Evolutionary conservation across 2,888 invertebrate genomes (phyloP).

Genomic region (Andrena minutula): DNA sequence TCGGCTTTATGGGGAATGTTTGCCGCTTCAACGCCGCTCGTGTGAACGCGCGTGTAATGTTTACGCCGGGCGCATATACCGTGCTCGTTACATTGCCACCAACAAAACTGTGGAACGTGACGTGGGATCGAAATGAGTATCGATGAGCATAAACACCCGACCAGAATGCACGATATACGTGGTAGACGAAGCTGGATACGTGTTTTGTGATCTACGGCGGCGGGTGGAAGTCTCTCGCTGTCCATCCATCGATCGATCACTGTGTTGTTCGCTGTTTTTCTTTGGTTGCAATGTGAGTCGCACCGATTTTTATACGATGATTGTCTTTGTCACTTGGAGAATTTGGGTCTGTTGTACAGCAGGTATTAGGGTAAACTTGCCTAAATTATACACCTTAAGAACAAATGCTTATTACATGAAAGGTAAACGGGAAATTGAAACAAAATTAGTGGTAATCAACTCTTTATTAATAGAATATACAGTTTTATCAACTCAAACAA

Average conservation of each 20-base stretch:
- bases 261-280: neutral
- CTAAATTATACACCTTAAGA: no score
- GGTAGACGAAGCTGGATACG: conserved; percentile 36
- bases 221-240: conserved; percentile 15
- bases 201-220: neutral
- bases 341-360: no score
- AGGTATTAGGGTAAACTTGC: no score
- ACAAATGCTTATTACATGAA: no score
- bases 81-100: conserved; percentile 38
- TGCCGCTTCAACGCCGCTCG: conserved; percentile 33
- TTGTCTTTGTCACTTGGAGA: no score
- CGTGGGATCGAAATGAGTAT: conserved; percentile 52
- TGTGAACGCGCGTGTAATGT: conserved; percentile 59
- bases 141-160: conserved; percentile 37
- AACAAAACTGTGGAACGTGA: conserved; percentile 66
- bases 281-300: no score
- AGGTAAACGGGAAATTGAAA: no score
- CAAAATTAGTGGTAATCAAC: no score
- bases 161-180: conserved; percentile 16
- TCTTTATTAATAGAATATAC: no score
- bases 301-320: neutral
- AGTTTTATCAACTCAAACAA: no score
- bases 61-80: conserved; percentile 47
- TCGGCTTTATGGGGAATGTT: conserved; percentile 57
- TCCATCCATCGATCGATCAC: conserved; percentile 18